These are phyloP conservation scores for Dromiciops gliroides DNA, from an alignment of 2,113 vertebrate genomes.

Conservation along the genomic window DNA sequence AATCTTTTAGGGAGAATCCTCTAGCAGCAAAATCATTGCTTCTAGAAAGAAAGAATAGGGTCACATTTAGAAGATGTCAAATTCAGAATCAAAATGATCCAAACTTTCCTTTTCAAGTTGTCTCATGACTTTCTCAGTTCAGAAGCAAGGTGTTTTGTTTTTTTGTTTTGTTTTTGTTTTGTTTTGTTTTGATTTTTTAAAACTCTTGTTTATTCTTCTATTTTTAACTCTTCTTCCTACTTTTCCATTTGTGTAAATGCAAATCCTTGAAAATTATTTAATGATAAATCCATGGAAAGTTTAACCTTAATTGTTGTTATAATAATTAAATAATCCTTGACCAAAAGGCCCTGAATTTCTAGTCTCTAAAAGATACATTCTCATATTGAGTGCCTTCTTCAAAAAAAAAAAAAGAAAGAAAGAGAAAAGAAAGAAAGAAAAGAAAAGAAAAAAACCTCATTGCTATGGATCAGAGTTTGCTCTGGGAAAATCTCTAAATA, in stretches of 20 bases:
- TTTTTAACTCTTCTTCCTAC: background rate
- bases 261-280: conserved; percentile 40
- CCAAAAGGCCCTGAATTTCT: background rate
- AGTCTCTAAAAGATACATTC: background rate
- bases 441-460: too few relatives aligned
- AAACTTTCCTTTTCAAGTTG: conserved; percentile 40
- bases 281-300: conserved; percentile 39
- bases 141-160: conserved; percentile 19
- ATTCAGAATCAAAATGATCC: conserved; percentile 48
- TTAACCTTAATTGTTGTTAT: background rate
- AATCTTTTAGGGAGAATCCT: conserved; percentile 51
- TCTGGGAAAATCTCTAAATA: background rate
- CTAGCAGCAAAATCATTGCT: conserved; percentile 44
- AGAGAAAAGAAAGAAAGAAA: too few relatives aligned
- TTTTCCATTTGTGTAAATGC: conserved; percentile 35
- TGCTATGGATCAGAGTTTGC: background rate
- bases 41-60: conserved; percentile 67
- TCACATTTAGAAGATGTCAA: conserved; percentile 74
- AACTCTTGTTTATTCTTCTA: background rate
- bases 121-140: conserved; percentile 50
- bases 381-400: background rate
- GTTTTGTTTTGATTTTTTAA: too few relatives aligned
- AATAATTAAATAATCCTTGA: background rate
- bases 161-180: too few relatives aligned
- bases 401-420: too few relatives aligned